Base-by-base conservation (phyloP, 2,888 invertebrate species). In the Metalampra italica region DNA sequence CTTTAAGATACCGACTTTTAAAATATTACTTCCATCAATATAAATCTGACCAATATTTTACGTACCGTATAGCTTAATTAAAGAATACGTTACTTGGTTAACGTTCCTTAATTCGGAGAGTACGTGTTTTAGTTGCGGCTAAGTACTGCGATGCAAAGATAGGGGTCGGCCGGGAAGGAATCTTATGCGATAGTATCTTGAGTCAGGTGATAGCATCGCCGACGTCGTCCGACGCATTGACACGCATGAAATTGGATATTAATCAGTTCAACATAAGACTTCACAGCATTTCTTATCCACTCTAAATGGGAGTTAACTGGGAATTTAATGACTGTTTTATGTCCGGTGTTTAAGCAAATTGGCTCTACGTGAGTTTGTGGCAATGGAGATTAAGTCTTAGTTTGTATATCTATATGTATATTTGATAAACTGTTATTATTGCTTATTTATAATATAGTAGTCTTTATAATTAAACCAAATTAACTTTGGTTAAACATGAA, bases 221-320 rank as follows among this genome's bases (percentile, higher is more conserved):
- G 55, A 53, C 40, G 47, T 38, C 38, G 9, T 32, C 56, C 55
- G 64, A 57, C 62, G 69, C 68, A 66, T 68, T 68, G 72, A 74
- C 71, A 71, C 61, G 68, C 67, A 73, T 75, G 69, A 74, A 75
- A 78, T 75, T 69, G 68, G 69, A 75, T 71, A 71, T 74, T 72
- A 78, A 78, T 79, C 77, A 75, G 67, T 62, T 55, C 64, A 57
- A 65, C 63, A 57, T 66, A 60, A 53, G 50, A 62, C 60, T 73
- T 71, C 60, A 68, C 63, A 62, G 62, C 60, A 60, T 59, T 46
- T 49, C 46, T 52, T 45, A 9, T 29, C 30, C 37, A 37, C 12
- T 8, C 29, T 43, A 43, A 43, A 14, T 40, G 40, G 40, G 14
- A 40, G 42, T 51, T 42, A 53, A 43, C 39, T 49, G 38, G 37